Evolutionary conservation across 2,888 invertebrate genomes (phyloP), one percentile per base, ranked within the genome.

Genomic region (Epinotia brunnichana): DNA sequence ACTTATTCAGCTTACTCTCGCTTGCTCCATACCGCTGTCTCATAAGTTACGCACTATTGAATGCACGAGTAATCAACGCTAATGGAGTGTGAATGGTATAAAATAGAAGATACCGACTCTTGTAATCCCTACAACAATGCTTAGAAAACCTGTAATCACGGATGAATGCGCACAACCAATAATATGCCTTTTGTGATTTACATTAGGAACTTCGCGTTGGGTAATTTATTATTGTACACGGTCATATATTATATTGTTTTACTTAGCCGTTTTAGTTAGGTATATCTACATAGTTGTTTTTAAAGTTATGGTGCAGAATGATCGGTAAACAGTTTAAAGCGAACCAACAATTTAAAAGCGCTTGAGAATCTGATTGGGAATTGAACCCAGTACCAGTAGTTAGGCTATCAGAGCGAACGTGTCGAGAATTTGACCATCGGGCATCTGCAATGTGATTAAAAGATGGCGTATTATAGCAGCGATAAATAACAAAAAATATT

Each of bases 21-120:
- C 64, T 64, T 54, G 13, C 19, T 64, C 21, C 64, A 64, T 64
- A 53, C 53, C 64, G 21, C 54, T 21, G 56, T 66, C 66, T 66
- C 10, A 13, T 63, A 39, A 15, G 41, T 66, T 66, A 41, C 54
- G 66, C 66, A 56, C 66, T 56, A 56, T 11, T 24, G 66, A n/a
- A n/a, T n/a, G 24, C 41, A 56, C 66, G 41, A 56, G n/a, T 66
- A 66, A 66, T 66, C 66, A 66, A 41, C 21, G 54, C 41, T 56
- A 66, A 56, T 66, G 54, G 54, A 66, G 54, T 66, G 66, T 66
- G 66, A 66, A 66, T 66, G 41, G 54, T 35, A 64, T 53, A 19
- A 56, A 35, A 35, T 35, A 35, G 35, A 35, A 35, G 29, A 57
- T 29, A 29, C 57, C 0, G 24, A 54, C 21, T 15, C 0, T 56